Evolutionary conservation across 1,140 invertebrate genomes (phyloP).

Genomic region (Trinorchestia longiramus): DNA sequence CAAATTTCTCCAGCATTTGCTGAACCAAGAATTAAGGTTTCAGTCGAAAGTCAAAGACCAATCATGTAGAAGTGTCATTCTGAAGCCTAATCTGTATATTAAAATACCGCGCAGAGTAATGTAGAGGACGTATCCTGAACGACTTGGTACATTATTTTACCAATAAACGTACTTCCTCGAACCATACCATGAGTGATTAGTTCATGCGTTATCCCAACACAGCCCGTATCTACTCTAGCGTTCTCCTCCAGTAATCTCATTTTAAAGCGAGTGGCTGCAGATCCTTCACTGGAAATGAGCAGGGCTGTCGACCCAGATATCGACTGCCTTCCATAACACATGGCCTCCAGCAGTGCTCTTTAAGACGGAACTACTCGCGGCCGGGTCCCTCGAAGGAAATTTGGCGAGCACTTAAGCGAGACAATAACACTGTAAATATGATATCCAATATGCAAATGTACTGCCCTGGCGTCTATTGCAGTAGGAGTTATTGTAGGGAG

Average conservation of each 20-base stretch:
- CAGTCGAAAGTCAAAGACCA: neutral
- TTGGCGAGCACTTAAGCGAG: slow-evolving; percentile 20
- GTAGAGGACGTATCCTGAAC: too few relatives aligned
- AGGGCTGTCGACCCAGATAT: neutral
- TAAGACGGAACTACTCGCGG: neutral
- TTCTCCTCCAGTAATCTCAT: neutral
- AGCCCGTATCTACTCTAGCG: neutral
- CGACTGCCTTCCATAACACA: neutral
- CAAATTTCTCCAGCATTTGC: neutral
- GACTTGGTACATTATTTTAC: neutral
- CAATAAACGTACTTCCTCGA: neutral
- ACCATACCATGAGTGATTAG: neutral
- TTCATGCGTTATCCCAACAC: neutral
- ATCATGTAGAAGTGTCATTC: neutral
- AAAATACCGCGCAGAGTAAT: too few relatives aligned
- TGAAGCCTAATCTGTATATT: neutral
- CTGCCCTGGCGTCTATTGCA: slow-evolving; percentile 12
- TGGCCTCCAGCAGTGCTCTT: neutral
- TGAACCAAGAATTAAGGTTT: neutral
- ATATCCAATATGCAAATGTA: slow-evolving; percentile 42
- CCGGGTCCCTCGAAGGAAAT: slow-evolving; percentile 9
- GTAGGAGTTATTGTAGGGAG: neutral
- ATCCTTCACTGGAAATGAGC: neutral
- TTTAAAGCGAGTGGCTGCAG: neutral
- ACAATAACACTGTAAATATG: slow-evolving; percentile 40